Evolutionary conservation across 2,113 vertebrate genomes (phyloP), one percentile per base, ranked within the genome.

Genomic region (Prolemur simus): DNA sequence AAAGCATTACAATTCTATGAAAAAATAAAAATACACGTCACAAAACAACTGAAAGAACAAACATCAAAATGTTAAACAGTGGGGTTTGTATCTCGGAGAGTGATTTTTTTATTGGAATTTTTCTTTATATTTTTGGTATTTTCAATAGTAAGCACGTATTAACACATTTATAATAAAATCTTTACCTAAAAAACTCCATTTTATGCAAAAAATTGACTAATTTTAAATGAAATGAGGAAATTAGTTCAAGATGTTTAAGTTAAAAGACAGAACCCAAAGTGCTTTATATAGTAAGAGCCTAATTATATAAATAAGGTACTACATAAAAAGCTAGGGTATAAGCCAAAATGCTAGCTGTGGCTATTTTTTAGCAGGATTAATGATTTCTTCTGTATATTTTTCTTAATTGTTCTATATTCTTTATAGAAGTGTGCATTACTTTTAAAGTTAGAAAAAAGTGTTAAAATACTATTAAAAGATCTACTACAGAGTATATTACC

Each of bases 211-310:
- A 74, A 13, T 23, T 54, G 10, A 85, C 52, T 23, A 86, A 42
- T 63, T 85, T 94, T 71, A 63, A 89, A 90, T n/a, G 27, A 88
- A 91, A 60, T 18, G 21, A 94, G 29, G 54, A 97, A 47, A 92
- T 64, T 52, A 47, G 42, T 86, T 76, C 20, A 74, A 77, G 39
- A 78, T 58, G 52, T 74, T 86, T 68, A 73, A 88, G 34, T 45
- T 8, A 89, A 88, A 97, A 87, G 21, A 60, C 2, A 81, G 45
- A 94, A 76, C 73, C 25, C n/a, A 78, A 78, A 95, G 34, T n/a
- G 52, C 25, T 81, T 74, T 34, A 49, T 74, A 74, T 0, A 69
- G 81, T 83, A 82, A 71, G 60, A 82, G 52, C 14, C 11, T 77
- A 89, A n/a, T 49, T 20, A 71, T 37, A 8, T 81, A 89, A 88